phyloP scores from a whole-genome alignment of 2,113 vertebrate genomes.

The Antechinus stuartii region DNA sequence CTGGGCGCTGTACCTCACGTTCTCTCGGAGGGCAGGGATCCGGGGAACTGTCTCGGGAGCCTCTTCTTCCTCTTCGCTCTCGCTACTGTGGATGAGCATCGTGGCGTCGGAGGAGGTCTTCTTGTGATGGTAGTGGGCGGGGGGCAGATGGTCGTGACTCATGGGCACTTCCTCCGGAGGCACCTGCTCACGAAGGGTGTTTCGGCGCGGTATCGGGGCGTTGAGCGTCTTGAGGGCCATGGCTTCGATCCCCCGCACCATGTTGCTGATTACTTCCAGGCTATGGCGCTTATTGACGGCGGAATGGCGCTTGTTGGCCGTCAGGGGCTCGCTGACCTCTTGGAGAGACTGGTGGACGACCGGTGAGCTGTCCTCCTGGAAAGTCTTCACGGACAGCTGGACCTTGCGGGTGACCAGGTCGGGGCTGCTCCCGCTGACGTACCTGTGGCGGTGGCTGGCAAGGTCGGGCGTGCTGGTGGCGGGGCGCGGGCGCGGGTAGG shows the following conservation, averaged over 20 bases:
- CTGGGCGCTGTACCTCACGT: constrained; percentile 93
- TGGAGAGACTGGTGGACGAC: constrained; percentile 95
- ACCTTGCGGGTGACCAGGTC: constrained; percentile 96
- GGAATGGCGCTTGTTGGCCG: constrained; percentile 88
- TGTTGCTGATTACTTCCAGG: constrained; percentile 94
- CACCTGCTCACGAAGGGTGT: constrained; percentile 92
- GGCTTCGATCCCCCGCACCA: constrained; percentile 92
- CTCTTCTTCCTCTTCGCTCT: constrained; percentile 89
- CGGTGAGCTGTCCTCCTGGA: constrained; percentile 95
- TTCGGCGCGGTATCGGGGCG: constrained; percentile 89
- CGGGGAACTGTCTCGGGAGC: constrained; percentile 84
- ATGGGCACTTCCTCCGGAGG: constrained; percentile 81
- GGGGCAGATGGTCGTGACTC: constrained; percentile 81
- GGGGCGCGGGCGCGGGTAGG: constrained; percentile 93
- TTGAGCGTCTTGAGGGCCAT: constrained; percentile 90
- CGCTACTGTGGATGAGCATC: constrained; percentile 98
- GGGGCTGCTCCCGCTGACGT: constrained; percentile 93
- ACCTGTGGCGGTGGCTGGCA: constrained; percentile 94
- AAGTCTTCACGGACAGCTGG: constrained; percentile 96
- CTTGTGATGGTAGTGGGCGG: constrained; percentile 91
- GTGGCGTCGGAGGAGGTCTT: constrained; percentile 96
- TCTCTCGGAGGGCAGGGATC: constrained; percentile 87
- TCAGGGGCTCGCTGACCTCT: constrained; percentile 94
- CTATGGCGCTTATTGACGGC: constrained; percentile 92
- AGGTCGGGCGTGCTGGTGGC: constrained; percentile 97